Evolutionary conservation across 37 sponge, comb jelly and placozoan species (phyloP), one percentile per base, ranked within the genome.

Genomic region (Diacarnus erythraeanus): DNA sequence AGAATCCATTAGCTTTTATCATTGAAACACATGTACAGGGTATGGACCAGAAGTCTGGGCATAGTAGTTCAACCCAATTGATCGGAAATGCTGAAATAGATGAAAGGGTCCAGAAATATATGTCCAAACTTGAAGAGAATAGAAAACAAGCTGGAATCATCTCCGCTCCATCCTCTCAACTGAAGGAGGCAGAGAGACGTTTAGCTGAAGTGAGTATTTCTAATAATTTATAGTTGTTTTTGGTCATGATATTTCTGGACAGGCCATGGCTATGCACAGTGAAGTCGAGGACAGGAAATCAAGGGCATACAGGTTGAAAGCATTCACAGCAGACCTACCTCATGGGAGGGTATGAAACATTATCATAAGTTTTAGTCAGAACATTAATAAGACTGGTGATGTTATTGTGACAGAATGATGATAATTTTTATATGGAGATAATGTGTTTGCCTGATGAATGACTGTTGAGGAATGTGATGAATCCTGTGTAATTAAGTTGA

Each of bases 311-410:
- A 69, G 83, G 70, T 72, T 88, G 36, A 54, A 69, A 42, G 88
- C 88, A 26, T 88, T 88, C 77, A 88, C 83, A 71, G 83, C 61
- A 34, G 83, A 88, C 30, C 30, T 69, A 15, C 79, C 44, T n/a
- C 33, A 47, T n/a, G n/a, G n/a, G n/a, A n/a, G n/a, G n/a, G n/a
- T n/a, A n/a, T n/a, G n/a, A n/a, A n/a, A n/a, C n/a, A n/a, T n/a
- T n/a, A n/a, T n/a, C n/a, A n/a, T n/a, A n/a, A n/a, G n/a, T n/a
- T n/a, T n/a, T n/a, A n/a, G n/a, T n/a, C n/a, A n/a, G n/a, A n/a
- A n/a, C n/a, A n/a, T n/a, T n/a, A n/a, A n/a, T n/a, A n/a, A n/a
- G n/a, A n/a, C n/a, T n/a, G n/a, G n/a, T n/a, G n/a, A n/a, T n/a
- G n/a, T n/a, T n/a, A n/a, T n/a, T n/a, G n/a, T n/a, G n/a, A n/a